phyloP scores from a whole-genome alignment of 2,888 invertebrate genomes.

The Zaprionus bogoriensis region DNA sequence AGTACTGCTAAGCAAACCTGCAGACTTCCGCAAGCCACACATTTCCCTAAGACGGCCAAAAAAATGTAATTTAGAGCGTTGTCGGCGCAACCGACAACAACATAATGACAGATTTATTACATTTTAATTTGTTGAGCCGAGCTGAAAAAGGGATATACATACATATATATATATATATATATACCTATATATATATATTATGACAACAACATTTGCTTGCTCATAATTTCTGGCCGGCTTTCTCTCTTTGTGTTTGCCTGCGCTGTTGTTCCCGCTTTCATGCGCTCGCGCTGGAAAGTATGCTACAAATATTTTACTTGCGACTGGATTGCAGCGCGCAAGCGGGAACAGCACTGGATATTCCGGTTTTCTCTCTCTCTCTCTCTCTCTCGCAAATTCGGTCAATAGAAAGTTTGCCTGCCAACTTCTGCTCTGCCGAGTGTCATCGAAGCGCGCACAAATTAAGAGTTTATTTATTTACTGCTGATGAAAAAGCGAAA shows the following conservation, averaged over 20 bases:
- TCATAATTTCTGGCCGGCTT: conserved; percentile 15
- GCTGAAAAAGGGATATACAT: conserved; percentile 12
- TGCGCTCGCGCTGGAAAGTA: background rate
- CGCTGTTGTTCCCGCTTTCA: background rate
- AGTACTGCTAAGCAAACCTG: conserved; percentile 7
- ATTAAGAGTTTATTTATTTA: conserved; percentile 73
- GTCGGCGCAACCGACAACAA: conserved; percentile 35
- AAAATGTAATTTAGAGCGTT: conserved; percentile 47
- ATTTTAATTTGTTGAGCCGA: conserved; percentile 62
- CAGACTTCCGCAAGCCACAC: conserved; percentile 32
- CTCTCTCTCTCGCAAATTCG: conserved; percentile 9
- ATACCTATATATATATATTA: conserved; percentile 17
- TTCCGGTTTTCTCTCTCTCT: conserved; percentile 9
- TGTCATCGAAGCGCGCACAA: conserved; percentile 53
- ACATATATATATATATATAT: no score
- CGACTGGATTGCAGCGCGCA: background rate
- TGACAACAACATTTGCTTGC: conserved; percentile 21
- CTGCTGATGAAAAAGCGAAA: conserved; percentile 33
- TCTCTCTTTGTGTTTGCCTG: conserved; percentile 11
- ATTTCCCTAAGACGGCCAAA: conserved; percentile 23
- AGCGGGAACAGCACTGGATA: background rate
- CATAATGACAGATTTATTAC: conserved; percentile 67
- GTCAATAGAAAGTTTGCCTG: conserved; percentile 25
- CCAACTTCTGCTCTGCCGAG: conserved; percentile 16
- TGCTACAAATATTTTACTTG: background rate